A percentile compares a stretch with the other conserved stretches of the same genome.
Conservation (phyloP, 2,113 vertebrate species). For the Ivindomyrus marchei region DNA sequence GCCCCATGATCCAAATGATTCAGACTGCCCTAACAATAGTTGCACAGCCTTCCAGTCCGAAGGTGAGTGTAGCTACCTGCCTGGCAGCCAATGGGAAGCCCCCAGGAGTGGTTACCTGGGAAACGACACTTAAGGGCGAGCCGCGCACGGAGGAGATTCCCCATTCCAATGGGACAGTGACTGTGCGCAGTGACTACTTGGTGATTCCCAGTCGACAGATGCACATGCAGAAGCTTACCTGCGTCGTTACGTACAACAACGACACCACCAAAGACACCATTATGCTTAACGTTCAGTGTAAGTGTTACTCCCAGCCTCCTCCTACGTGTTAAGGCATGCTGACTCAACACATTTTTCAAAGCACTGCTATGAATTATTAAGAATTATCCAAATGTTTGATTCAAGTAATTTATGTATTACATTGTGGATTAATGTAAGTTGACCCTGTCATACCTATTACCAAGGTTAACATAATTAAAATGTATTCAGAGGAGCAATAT, state of each 20-base stretch:
- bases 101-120: constrained; percentile 77
- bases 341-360: not conserved
- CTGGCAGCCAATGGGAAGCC: constrained; percentile 79
- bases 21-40: constrained; percentile 70
- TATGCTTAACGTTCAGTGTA: constrained; percentile 87
- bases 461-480: not conserved
- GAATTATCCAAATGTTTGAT: not conserved
- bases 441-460: not conserved
- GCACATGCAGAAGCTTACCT: constrained; percentile 77
- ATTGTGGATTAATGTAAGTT: not conserved
- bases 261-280: constrained; percentile 77
- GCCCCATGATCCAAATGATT: constrained; percentile 79
- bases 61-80: constrained; percentile 84
- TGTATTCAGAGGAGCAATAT: not conserved
- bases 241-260: constrained; percentile 82
- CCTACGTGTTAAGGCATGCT: not conserved
- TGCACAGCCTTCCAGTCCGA: constrained; percentile 72
- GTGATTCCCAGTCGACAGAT: constrained; percentile 79
- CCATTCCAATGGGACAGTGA: constrained; percentile 82
- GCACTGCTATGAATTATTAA: not conserved
- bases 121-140: constrained; percentile 82
- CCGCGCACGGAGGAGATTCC: constrained; percentile 73
- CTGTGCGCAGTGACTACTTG: constrained; percentile 85
- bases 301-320: constrained; percentile 39
- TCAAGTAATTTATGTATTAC: not conserved